Evolutionary conservation across 1,140 invertebrate genomes (phyloP).

Genomic region (Brachionus sp.): DNA sequence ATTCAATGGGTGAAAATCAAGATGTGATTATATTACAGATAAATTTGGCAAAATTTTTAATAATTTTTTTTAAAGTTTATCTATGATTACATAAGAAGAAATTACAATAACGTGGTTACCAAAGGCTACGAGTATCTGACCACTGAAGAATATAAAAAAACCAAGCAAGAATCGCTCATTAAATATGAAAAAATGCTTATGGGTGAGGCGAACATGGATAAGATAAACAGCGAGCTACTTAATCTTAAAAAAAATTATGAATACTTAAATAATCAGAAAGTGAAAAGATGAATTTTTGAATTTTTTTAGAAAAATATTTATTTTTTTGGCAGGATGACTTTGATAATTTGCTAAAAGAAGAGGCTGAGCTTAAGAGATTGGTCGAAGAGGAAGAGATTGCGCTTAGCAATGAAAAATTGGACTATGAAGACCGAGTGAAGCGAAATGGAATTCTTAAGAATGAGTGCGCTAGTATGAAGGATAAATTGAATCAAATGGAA

Average conservation of each 20-base stretch:
- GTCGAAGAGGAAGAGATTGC: not conserved
- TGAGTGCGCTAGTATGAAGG: not conserved
- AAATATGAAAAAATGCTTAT: not conserved
- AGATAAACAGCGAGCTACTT: not conserved
- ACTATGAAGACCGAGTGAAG: conserved; percentile 1
- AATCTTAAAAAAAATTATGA: not conserved
- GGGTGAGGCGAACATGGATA: not conserved
- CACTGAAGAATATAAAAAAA: conserved; percentile 18
- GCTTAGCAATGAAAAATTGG: not conserved
- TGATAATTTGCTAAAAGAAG: conserved; percentile 19
- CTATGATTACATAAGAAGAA: not conserved
- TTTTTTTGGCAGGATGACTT: not conserved
- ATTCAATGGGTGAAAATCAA: not conserved
- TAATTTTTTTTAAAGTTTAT: conserved; percentile 12
- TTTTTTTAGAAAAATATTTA: not conserved
- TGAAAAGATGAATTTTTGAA: not conserved
- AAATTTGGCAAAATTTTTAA: not conserved
- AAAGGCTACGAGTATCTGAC: not conserved
- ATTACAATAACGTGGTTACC: not conserved
- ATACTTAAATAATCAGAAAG: not conserved
- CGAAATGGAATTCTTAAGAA: not conserved
- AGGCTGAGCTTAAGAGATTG: not conserved
- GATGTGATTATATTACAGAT: not conserved
- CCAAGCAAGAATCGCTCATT: not conserved
- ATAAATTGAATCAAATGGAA: not conserved